Evolutionary conservation across 2,797 vertebrate species (phyloP).

Genomic region (Alcedo atthis): DNA sequence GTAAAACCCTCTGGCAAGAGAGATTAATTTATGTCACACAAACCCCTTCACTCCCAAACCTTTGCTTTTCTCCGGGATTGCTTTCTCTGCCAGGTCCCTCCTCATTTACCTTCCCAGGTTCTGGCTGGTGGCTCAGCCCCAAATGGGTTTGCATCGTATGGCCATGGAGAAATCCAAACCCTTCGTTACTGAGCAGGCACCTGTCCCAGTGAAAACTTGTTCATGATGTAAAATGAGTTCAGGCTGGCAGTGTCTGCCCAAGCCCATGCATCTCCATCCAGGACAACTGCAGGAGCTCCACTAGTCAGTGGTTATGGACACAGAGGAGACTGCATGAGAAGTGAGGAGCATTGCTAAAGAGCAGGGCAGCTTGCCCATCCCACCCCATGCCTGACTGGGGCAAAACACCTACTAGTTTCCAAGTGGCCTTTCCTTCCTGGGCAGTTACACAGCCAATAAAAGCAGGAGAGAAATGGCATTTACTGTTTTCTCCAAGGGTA

Average conservation of each 20-base stretch:
- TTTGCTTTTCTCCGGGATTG: background rate
- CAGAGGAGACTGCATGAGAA: background rate
- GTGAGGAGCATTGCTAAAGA: rapidly evolving
- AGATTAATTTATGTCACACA: rapidly evolving
- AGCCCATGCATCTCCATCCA: background rate
- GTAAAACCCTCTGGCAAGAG: background rate
- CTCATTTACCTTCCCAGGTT: too few species aligned
- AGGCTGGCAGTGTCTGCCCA: background rate
- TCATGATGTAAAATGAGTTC: rapidly evolving
- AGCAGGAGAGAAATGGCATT: background rate
- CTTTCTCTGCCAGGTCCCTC: background rate
- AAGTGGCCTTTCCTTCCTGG: background rate
- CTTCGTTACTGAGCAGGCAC: background rate
- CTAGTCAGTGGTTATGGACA: rapidly evolving
- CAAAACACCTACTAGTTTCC: background rate
- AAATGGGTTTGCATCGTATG: rapidly evolving
- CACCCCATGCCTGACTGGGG: background rate
- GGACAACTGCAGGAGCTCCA: background rate
- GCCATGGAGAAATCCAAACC: background rate
- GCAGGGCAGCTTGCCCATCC: background rate
- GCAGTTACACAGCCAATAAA: background rate
- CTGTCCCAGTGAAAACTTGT: too few species aligned
- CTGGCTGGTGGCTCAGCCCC: background rate
- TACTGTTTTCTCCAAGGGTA: background rate
- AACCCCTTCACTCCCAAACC: background rate